These are phyloP conservation scores for Lophius piscatorius DNA, from an alignment of 2,113 vertebrate genomes.

Conservation along the genomic window DNA sequence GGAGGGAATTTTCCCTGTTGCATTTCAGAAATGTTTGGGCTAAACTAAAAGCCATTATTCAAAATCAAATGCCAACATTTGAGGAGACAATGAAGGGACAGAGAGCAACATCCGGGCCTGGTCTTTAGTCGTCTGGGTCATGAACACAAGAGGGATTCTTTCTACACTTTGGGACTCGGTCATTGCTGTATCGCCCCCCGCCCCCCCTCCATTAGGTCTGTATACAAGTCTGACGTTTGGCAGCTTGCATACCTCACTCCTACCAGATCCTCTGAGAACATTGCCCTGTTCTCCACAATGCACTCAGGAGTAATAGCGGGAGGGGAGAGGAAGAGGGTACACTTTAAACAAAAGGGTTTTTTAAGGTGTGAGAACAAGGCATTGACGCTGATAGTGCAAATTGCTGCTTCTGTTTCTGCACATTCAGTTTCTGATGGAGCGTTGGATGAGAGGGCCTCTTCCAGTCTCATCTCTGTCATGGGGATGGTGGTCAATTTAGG, in stretches of 20 bases:
- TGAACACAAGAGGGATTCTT: slow-evolving; percentile 75
- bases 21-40: slow-evolving; percentile 70
- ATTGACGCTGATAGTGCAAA: slow-evolving; percentile 1
- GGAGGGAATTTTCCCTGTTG: slow-evolving; percentile 65
- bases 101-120: slow-evolving; percentile 73
- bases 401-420: background rate
- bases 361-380: slow-evolving; percentile 45
- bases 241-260: slow-evolving; percentile 72
- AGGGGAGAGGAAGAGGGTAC: slow-evolving; percentile 48
- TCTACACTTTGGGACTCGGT: slow-evolving; percentile 46
- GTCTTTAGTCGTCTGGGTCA: slow-evolving; percentile 50
- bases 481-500: background rate
- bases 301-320: slow-evolving; percentile 60
- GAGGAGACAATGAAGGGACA: slow-evolving; percentile 75
- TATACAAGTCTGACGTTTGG: slow-evolving; percentile 68
- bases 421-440: background rate
- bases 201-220: slow-evolving; percentile 50
- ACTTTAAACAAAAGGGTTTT: slow-evolving; percentile 62
- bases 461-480: background rate
- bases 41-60: slow-evolving; percentile 75
- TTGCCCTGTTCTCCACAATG: slow-evolving; percentile 62
- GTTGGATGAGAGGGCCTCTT: background rate
- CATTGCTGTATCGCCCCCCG: slow-evolving; percentile 31
- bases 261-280: slow-evolving; percentile 66
- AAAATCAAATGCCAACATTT: slow-evolving; percentile 76